phyloP scores from a whole-genome alignment of 2,888 invertebrate genomes.

The Apoderus coryli region DNA sequence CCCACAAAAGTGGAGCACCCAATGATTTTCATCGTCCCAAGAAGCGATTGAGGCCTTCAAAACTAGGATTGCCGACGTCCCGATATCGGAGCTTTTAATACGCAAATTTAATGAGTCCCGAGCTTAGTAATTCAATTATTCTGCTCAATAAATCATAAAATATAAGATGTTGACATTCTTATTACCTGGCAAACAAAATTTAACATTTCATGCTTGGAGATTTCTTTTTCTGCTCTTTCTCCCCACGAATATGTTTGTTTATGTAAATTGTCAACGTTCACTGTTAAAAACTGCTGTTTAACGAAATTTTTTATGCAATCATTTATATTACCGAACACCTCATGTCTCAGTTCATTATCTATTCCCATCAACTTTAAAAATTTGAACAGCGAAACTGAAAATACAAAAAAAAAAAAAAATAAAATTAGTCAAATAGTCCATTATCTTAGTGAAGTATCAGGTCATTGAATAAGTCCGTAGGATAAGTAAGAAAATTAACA shows the following conservation, averaged over 20 bases:
- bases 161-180: conserved; percentile 5
- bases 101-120: too few species aligned
- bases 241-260: conserved; percentile 22
- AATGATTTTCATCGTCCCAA: too few species aligned
- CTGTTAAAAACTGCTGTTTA: conserved; percentile 20
- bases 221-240: conserved; percentile 22
- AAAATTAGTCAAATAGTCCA: too few species aligned
- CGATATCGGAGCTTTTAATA: too few species aligned
- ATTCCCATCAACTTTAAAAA: conserved; percentile 21
- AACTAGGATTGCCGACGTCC: too few species aligned
- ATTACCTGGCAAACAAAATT: conserved; percentile 24
- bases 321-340: conserved; percentile 22
- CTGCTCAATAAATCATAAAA: too few species aligned
- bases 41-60: too few species aligned
- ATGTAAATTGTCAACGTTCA: conserved; percentile 19
- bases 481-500: too few species aligned
- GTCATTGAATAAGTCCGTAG: too few species aligned
- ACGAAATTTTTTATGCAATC: conserved; percentile 21
- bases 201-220: conserved; percentile 22
- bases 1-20: too few species aligned
- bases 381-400: conserved; percentile 21
- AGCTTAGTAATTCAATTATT: too few species aligned
- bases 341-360: conserved; percentile 20
- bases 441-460: too few species aligned
- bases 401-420: conserved; percentile 4